These are phyloP conservation scores for Corynorhinus townsendii DNA, from an alignment of 2,113 vertebrate species.

Conservation along the genomic window DNA sequence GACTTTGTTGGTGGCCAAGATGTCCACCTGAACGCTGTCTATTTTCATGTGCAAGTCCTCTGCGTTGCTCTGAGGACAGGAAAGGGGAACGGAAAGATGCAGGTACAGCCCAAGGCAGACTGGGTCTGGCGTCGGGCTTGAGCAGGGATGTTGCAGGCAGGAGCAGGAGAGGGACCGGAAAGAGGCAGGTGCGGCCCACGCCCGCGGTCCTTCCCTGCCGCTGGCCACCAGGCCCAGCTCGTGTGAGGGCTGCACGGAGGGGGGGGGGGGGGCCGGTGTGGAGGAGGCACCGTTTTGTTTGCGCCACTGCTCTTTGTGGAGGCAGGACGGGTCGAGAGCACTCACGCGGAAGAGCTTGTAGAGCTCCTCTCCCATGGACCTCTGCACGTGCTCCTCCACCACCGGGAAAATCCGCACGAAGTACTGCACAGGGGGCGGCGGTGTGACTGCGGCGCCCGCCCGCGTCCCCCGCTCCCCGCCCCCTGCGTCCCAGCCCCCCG, in stretches of 20 bases:
- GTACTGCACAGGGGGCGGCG: constrained; percentile 68
- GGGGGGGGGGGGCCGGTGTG: accelerated
- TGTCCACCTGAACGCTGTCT: constrained; percentile 80
- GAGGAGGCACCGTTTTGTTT: accelerated
- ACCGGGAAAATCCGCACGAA: constrained; percentile 80
- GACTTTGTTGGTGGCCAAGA: constrained; percentile 75
- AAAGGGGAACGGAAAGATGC: not conserved
- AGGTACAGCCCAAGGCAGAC: not conserved
- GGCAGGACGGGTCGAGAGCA: accelerated
- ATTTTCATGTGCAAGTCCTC: constrained; percentile 82
- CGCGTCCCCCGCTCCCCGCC: accelerated
- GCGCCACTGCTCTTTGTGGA: not conserved
- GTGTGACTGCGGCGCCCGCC: not conserved
- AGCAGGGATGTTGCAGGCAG: not conserved
- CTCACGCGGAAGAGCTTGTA: constrained; percentile 85
- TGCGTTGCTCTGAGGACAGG: constrained; percentile 72
- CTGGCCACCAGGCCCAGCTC: not conserved
- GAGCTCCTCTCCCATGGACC: constrained; percentile 79
- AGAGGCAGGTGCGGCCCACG: not conserved
- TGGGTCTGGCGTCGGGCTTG: not conserved
- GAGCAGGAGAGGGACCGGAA: too few relatives aligned
- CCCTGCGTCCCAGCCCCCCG: not conserved
- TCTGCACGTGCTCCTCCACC: constrained; percentile 78
- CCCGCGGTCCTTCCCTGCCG: not conserved
- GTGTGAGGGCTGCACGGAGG: not conserved